A percentile compares a stretch with the other conserved stretches of the same genome.
phyloP scores from a whole-genome alignment of 2,797 vertebrate species.

The Mycteria americana region DNA sequence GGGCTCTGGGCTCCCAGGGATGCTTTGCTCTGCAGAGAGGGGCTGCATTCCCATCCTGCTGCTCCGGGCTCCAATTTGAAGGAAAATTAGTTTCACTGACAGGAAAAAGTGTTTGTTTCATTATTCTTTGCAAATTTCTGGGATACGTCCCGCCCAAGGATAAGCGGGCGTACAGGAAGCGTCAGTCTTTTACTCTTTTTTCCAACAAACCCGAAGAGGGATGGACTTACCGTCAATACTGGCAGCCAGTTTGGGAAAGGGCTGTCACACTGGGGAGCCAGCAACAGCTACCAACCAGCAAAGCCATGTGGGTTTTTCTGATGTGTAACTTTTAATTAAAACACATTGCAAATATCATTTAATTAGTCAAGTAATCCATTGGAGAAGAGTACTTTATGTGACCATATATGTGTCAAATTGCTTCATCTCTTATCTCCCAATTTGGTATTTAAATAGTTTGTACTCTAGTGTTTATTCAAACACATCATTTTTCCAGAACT shows the following conservation, averaged over 20 bases:
- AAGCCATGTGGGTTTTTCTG: not conserved
- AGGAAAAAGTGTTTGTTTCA: not conserved
- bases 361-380: not conserved
- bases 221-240: accelerated
- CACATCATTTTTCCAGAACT: not conserved
- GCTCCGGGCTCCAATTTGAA: not conserved
- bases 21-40: no score
- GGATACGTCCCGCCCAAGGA: not conserved
- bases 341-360: accelerated
- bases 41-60: not conserved
- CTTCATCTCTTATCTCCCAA: not conserved
- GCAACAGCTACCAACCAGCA: not conserved
- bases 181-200: no score
- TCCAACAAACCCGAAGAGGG: accelerated
- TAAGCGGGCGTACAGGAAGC: accelerated
- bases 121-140: not conserved
- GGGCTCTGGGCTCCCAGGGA: not conserved
- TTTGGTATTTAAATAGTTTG: not conserved
- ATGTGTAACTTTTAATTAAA: not conserved
- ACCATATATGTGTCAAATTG: no score
- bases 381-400: not conserved
- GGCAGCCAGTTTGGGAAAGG: not conserved
- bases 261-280: not conserved
- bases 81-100: not conserved
- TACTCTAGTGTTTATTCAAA: not conserved